These are phyloP conservation scores for Grallaria varia DNA, from an alignment of 2,113 vertebrate species.

Conservation along the genomic window DNA sequence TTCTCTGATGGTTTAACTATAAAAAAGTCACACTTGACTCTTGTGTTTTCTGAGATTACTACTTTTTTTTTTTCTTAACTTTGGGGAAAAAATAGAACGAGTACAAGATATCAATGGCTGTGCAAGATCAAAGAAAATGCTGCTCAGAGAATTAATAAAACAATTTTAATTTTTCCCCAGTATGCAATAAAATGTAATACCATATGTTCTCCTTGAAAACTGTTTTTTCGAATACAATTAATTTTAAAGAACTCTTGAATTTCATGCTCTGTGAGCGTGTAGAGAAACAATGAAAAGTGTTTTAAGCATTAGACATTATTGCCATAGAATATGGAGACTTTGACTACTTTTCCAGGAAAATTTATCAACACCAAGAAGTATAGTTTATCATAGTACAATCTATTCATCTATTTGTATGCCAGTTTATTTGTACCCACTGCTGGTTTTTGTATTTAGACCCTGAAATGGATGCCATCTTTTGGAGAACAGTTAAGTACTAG, in stretches of 20 bases:
- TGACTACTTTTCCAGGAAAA: background rate
- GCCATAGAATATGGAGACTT: background rate
- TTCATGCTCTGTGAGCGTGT: background rate
- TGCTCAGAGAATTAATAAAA: background rate
- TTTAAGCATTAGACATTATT: background rate
- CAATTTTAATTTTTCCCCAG: background rate
- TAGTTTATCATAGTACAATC: background rate
- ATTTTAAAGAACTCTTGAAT: background rate
- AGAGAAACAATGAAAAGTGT: background rate
- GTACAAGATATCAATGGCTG: background rate
- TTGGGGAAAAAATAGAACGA: background rate
- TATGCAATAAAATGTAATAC: background rate
- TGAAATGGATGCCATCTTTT: background rate
- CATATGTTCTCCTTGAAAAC: background rate
- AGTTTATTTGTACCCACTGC: background rate
- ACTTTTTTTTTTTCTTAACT: background rate
- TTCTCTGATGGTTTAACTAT: background rate
- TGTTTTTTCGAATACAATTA: background rate
- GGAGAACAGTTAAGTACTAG: background rate
- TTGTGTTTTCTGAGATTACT: background rate
- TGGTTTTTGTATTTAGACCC: background rate
- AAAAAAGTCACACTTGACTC: background rate
- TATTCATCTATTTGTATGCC: background rate
- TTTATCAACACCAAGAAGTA: background rate
- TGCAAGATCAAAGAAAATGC: background rate